Percentiles rank a stretch among this genome's conserved stretches.
These are phyloP conservation scores for Clamator glandarius DNA, from an alignment of 2,797 vertebrate species.

Conservation along the genomic window DNA sequence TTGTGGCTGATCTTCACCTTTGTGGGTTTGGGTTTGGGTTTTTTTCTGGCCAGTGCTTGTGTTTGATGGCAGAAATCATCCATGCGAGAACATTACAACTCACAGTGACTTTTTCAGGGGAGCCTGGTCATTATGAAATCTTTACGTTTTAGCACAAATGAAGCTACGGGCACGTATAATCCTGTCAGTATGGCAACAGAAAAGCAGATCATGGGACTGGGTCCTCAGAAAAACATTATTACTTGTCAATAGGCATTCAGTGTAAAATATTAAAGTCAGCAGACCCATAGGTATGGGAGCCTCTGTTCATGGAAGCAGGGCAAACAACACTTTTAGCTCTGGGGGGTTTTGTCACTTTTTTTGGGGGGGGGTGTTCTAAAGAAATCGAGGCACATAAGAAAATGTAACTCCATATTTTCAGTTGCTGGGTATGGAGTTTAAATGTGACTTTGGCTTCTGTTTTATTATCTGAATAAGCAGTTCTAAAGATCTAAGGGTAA, in stretches of 20 bases:
- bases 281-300: neutral
- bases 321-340: neutral
- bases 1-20: neutral
- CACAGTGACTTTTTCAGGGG: neutral
- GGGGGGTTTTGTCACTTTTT: neutral
- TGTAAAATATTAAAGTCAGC: neutral
- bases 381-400: neutral
- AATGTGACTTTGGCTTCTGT: neutral
- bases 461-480: slow-evolving; percentile 4
- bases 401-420: neutral
- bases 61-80: neutral
- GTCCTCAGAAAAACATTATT: neutral
- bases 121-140: neutral
- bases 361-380: neutral
- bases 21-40: neutral
- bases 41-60: neutral
- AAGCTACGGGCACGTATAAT: neutral
- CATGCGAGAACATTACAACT: rapidly evolving
- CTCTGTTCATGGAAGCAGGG: neutral
- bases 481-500: neutral
- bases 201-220: neutral
- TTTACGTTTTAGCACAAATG: neutral
- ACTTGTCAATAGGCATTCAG: neutral
- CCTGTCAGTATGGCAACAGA: neutral
- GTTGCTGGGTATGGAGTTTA: neutral